phyloP scores from a whole-genome alignment of 2,888 invertebrate species.

The Lasioglossum pauxillum region DNA sequence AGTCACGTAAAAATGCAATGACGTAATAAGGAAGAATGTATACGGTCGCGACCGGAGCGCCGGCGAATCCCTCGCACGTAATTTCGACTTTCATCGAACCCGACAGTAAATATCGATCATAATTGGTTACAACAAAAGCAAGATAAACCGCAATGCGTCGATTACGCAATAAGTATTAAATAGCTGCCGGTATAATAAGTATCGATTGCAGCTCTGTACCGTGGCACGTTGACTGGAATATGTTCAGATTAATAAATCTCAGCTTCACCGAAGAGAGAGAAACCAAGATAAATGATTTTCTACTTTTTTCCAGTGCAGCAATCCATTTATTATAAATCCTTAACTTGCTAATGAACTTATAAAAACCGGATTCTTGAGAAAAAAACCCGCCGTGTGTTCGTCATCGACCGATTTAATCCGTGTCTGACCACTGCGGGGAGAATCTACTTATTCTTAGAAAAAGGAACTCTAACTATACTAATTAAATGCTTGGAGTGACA shows the following conservation, averaged over 20 bases:
- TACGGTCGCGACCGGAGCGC: background rate
- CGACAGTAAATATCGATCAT: background rate
- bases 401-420: background rate
- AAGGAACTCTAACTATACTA: background rate
- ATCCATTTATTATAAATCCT: background rate
- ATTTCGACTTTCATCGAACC: background rate
- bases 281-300: background rate
- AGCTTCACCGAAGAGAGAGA: background rate
- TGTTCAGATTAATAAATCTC: background rate
- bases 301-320: background rate
- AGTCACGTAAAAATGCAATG: constrained; percentile 18
- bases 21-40: constrained; percentile 1
- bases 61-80: background rate
- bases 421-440: background rate
- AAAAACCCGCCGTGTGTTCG: background rate
- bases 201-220: constrained; percentile 10
- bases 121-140: constrained; percentile 15
- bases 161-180: constrained; percentile 29
- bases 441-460: background rate
- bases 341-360: background rate
- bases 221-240: background rate
- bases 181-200: constrained; percentile 32
- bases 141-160: constrained; percentile 35
- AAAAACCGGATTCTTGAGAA: background rate
- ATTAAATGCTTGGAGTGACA: background rate